Conservation (phyloP, 2,888 invertebrate species). For the Acleris emargana region DNA sequence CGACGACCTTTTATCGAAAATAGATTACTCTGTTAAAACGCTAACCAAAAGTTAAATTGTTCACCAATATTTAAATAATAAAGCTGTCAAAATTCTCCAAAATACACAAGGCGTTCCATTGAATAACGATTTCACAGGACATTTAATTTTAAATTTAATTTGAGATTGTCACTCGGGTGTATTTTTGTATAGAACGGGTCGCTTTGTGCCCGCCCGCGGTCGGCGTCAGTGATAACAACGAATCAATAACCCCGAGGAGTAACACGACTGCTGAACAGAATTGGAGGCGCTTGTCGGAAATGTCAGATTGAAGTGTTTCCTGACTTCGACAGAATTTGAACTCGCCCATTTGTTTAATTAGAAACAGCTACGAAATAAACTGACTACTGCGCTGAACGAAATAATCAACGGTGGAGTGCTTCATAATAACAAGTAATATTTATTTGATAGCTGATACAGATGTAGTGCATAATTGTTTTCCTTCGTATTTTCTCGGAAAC, state of each 20-base stretch:
- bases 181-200: slow-evolving; percentile 44
- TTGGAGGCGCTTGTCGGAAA: slow-evolving; percentile 36
- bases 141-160: slow-evolving; percentile 52
- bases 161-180: slow-evolving; percentile 44
- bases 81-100: too few species aligned
- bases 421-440: background rate
- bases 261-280: slow-evolving; percentile 33
- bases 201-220: slow-evolving; percentile 42
- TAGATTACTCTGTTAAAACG: too few species aligned
- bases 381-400: slow-evolving; percentile 7
- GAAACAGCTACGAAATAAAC: slow-evolving; percentile 21
- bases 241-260: slow-evolving; percentile 43
- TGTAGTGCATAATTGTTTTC: too few species aligned
- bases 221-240: slow-evolving; percentile 38
- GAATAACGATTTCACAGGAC: slow-evolving; percentile 44
- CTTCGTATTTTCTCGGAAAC: too few species aligned
- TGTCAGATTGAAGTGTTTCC: slow-evolving; percentile 35
- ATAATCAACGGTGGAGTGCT: slow-evolving; percentile 3
- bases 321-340: slow-evolving; percentile 29
- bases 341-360: slow-evolving; percentile 33
- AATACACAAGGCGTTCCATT: too few species aligned
- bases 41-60: too few species aligned
- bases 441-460: too few species aligned
- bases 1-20: too few species aligned
- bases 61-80: too few species aligned